phyloP scores from a whole-genome alignment of 64 coral and sea anemone genomes.

The Orbicella faveolata region DNA sequence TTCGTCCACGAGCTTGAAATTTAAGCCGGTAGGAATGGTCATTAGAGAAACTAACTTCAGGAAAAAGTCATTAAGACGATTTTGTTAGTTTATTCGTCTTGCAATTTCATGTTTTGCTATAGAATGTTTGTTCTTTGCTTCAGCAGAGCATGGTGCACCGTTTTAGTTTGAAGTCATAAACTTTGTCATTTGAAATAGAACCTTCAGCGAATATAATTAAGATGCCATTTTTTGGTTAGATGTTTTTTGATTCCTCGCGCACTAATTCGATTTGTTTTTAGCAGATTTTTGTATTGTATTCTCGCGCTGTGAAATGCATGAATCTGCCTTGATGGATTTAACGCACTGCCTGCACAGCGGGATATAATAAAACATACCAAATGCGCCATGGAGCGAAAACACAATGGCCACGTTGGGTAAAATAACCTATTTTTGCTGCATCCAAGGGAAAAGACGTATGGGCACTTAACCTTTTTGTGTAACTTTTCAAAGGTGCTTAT shows the following conservation, averaged over 20 bases:
- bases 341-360: neutral
- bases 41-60: slow-evolving; percentile 37
- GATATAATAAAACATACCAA: neutral
- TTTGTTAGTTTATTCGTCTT: neutral
- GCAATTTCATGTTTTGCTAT: neutral
- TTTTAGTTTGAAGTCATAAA: neutral
- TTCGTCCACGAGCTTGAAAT: slow-evolving; percentile 39
- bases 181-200: neutral
- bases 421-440: neutral
- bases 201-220: too few species aligned
- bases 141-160: neutral
- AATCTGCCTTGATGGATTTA: neutral
- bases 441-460: neutral
- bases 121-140: neutral
- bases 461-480: slow-evolving; percentile 20
- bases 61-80: slow-evolving; percentile 17
- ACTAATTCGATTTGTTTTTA: neutral
- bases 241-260: neutral
- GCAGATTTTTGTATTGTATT: neutral
- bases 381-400: neutral
- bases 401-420: slow-evolving; percentile 20
- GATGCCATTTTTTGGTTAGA: too few species aligned
- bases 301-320: neutral
- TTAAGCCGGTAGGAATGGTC: slow-evolving; percentile 31
- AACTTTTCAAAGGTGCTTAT: slow-evolving; percentile 2